Evolutionary conservation across 2,113 vertebrate genomes (phyloP), one percentile per base, ranked within the genome.

Genomic region (Xenopus tropicalis): DNA sequence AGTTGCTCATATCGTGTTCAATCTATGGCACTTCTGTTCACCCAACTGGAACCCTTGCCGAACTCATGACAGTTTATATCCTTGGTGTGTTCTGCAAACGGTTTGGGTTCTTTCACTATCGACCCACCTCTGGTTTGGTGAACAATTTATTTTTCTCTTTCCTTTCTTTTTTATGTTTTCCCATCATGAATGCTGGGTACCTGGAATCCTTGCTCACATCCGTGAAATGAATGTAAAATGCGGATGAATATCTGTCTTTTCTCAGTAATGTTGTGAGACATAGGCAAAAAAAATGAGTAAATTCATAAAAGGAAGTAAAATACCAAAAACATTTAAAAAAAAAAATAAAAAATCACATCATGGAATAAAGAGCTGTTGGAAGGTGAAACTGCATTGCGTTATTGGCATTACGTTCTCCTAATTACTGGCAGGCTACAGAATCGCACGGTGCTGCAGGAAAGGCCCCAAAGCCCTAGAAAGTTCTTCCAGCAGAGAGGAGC

Each of bases 151-250:
- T 37, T 37, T 7, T 14, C 11, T 61, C 9, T 22, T 22, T 61
- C 5, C 5, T 4, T 8, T 14, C 24, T 22, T 24, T 22, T 62
- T 25, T 37, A 29, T 5, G 4, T 25, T 19, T 61, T 19, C 25
- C 61, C 25, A 37, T 62, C 25, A 29, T 62, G 25, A 37, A 62
- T 62, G 61, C 61, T 62, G 61, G 61, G 61, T 62, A 37, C 25
- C 23, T 62, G 58, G 22, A 61, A 61, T 23, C 29, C 1, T 29
- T 59, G 52, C 21, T 59, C 20, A 59, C 22, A 62, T 62, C 61
- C 3, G 17, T 62, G 25, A 62, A 62, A 62, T 62, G 61, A 62
- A 37, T 62, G 25, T 62, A 19, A 16, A 62, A 62, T 37, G 16
- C 23, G 16, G 17, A 29, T 37, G 61, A 24, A 46, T 43, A 63